A percentile compares a stretch with the other conserved stretches of the same genome.
Evolutionary conservation across 2,888 invertebrate species (phyloP).

Genomic region (Platycnemis pennipes): DNA sequence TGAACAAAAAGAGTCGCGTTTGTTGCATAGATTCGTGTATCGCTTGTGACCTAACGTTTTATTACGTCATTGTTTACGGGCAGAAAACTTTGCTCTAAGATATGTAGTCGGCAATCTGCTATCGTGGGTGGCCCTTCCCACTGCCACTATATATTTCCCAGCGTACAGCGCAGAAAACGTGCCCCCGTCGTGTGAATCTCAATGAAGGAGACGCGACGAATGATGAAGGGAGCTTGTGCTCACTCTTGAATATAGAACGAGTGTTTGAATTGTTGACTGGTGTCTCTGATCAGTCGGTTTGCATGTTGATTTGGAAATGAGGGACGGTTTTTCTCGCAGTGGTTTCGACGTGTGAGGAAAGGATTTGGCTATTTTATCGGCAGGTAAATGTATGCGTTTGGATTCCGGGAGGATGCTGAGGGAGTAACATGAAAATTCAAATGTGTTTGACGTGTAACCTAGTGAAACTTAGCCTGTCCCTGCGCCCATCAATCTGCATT

Average conservation of each 20-base stretch:
- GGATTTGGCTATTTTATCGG: background rate
- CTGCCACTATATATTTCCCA: conserved; percentile 40
- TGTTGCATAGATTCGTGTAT: too few relatives aligned
- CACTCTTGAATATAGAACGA: conserved; percentile 61
- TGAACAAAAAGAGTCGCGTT: too few relatives aligned
- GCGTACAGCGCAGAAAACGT: conserved; percentile 44
- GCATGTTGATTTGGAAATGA: background rate
- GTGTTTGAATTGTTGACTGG: background rate
- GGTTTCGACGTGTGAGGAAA: background rate
- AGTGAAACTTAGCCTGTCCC: background rate
- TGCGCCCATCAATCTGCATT: background rate
- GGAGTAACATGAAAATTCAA: background rate
- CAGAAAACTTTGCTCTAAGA: background rate
- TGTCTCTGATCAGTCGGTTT: background rate
- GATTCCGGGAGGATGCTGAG: background rate
- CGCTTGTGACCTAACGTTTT: background rate
- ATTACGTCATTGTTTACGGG: background rate
- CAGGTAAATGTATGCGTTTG: background rate
- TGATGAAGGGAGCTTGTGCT: background rate
- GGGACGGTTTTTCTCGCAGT: background rate
- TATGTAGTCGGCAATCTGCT: background rate
- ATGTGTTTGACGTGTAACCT: background rate
- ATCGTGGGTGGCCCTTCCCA: conserved; percentile 47
- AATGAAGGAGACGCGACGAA: conserved; percentile 36
- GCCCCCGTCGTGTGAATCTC: conserved; percentile 44